phyloP scores from a whole-genome alignment of 1,140 invertebrate species.

The Sarcophaga peregrina region DNA sequence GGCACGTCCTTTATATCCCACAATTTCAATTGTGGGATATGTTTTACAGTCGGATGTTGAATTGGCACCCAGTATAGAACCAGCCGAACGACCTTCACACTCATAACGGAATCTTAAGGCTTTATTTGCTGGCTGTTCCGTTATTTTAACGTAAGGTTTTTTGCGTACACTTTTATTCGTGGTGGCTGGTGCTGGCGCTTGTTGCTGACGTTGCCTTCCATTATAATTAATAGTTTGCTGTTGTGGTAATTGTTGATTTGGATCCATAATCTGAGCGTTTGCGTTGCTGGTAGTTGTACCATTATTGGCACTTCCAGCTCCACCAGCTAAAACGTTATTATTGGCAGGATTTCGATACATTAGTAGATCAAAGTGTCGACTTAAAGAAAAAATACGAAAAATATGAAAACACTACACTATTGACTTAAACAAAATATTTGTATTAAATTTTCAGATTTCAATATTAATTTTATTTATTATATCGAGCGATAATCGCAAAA shows the following conservation, averaged over 20 bases:
- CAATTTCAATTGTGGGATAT: constrained; percentile 90
- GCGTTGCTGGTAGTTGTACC: constrained; percentile 47
- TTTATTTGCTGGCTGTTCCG: constrained; percentile 92
- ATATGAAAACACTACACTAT: not conserved
- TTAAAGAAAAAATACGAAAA: constrained; percentile 49
- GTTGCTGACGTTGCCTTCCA: constrained; percentile 47
- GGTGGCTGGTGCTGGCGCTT: constrained; percentile 50
- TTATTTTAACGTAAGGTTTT: constrained; percentile 78
- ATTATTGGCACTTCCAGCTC: constrained; percentile 45
- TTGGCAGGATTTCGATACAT: constrained; percentile 60
- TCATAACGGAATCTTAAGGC: constrained; percentile 90
- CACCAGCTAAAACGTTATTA: constrained; percentile 34
- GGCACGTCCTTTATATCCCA: constrained; percentile 82
- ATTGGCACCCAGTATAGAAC: constrained; percentile 90
- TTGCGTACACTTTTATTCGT: constrained; percentile 58
- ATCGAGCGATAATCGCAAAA: no score
- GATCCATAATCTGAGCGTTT: constrained; percentile 47
- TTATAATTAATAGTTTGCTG: constrained; percentile 50
- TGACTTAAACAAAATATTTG: not conserved
- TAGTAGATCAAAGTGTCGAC: constrained; percentile 45
- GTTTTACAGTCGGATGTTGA: constrained; percentile 92
- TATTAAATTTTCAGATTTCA: no score
- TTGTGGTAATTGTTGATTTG: constrained; percentile 50
- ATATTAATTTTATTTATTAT: no score
- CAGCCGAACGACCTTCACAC: constrained; percentile 94